phyloP scores from a whole-genome alignment of 2,797 vertebrate species.

The Microhierax caerulescens region DNA sequence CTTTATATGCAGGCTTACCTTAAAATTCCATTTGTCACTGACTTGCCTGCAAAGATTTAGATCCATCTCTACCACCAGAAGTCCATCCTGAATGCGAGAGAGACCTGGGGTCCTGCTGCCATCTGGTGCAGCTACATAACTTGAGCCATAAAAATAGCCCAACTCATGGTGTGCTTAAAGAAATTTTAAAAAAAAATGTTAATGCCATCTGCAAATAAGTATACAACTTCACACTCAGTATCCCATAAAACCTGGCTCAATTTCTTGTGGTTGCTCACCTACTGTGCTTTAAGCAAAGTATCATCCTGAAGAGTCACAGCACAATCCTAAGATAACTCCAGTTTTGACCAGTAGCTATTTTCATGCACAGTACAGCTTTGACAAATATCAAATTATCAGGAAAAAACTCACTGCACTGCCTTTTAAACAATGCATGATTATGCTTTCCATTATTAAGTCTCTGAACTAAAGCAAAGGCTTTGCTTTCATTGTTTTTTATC shows the following conservation, averaged over 20 bases:
- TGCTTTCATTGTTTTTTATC: not conserved
- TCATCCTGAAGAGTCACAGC: not conserved
- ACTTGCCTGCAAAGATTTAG: conserved; percentile 94
- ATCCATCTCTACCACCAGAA: conserved; percentile 89
- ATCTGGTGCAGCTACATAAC: conserved; percentile 90
- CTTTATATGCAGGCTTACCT: conserved; percentile 75
- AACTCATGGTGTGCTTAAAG: conserved; percentile 88
- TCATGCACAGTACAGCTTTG: not conserved
- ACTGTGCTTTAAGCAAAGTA: not conserved
- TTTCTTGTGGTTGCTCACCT: not conserved
- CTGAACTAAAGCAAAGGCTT: not conserved
- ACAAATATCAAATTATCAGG: not conserved
- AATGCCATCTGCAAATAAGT: not conserved
- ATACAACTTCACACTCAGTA: not conserved
- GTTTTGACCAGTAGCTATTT: not conserved
- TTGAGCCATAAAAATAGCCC: conserved; percentile 96
- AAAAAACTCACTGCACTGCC: not conserved
- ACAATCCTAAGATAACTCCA: not conserved
- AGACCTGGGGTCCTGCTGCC: conserved; percentile 91
- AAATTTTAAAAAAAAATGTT: not conserved
- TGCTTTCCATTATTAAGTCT: not conserved
- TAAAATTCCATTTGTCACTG: conserved; percentile 92
- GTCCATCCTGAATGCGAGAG: conserved; percentile 86
- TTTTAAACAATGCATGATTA: not conserved
- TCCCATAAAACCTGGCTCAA: not conserved